Base-by-base conservation (phyloP, 2,113 vertebrate species). In the Desmodus rotundus region DNA sequence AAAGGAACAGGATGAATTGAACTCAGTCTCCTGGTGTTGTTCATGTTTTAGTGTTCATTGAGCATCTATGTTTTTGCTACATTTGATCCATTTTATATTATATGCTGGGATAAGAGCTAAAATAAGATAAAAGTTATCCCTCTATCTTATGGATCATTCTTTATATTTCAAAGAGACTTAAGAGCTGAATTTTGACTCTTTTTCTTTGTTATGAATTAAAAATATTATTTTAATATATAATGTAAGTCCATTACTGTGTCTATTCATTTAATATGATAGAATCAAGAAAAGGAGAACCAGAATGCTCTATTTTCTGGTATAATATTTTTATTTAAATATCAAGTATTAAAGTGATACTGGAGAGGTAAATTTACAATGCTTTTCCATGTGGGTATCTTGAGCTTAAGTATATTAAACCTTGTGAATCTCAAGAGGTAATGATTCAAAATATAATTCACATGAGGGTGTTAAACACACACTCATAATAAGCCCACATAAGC, bases 391-490 rank as follows among this genome's bases (percentile, higher is more conserved):
- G 24, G 28, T 84, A 54, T 50, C 92, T 63, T 84, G 56, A 58
- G 38, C 33, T 83, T 87, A 82, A 82, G 58, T 52, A 87, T 68
- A 85, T 45, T 17, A 91, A 92, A 87, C 77, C 56, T 91, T 74
- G 31, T 92, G 94, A 96, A 52, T 84, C 92, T 92, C 77, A 52
- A 88, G 28, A 84, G 63, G 47, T 74, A 86, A 95, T 81, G 50
- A 87, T 92, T 95, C 50, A 61, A 95, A 95, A 91, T 52, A 54
- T 43, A 86, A 72, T 19, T 20, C 26, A 67, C 82, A 76, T 33
- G 73, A 84, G 77, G n/a, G 56, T 92, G 56, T 96, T 97, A 93
- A 95, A 83, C 38, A 95, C 58, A 92, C n/a, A 91, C 31, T 95
- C 41, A 17, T 73, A 86, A 87, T 87, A 95, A 96, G 68, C 65